These are phyloP conservation scores for Callipepla squamata DNA, from an alignment of 2,113 vertebrate genomes.

Conservation along the genomic window DNA sequence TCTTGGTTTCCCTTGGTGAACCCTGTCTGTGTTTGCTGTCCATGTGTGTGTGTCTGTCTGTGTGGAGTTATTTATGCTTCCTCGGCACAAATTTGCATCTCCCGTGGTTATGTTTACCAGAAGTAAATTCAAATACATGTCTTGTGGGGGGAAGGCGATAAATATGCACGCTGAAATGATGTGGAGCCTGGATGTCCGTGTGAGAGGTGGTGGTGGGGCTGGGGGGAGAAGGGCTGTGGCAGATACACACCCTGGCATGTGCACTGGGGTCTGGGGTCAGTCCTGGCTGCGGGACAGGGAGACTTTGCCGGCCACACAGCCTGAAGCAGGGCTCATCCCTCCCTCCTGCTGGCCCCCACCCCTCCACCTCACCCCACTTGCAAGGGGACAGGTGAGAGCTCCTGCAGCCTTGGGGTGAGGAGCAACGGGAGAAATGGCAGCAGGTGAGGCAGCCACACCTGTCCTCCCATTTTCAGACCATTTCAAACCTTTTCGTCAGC, in stretches of 20 bases:
- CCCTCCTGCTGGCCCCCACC: background rate
- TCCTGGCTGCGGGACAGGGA: background rate
- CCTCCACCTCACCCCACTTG: background rate
- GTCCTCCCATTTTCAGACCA: background rate
- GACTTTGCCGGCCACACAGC: background rate
- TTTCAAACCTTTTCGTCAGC: background rate
- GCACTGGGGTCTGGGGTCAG: accelerated
- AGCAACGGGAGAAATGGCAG: background rate
- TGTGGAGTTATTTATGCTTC: conserved; percentile 71
- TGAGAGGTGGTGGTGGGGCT: background rate
- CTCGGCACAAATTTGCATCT: conserved; percentile 55
- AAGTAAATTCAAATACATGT: conserved; percentile 63
- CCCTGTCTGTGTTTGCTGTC: conserved; percentile 53
- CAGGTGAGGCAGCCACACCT: background rate
- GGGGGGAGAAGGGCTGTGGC: background rate
- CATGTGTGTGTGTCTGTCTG: conserved; percentile 42
- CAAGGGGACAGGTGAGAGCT: background rate
- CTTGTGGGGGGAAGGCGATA: conserved; percentile 29
- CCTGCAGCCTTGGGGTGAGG: accelerated
- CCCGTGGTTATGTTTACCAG: conserved; percentile 66
- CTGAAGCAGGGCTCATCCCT: background rate
- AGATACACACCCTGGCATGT: background rate
- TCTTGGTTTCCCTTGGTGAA: conserved; percentile 68
- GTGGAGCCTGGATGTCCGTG: conserved; percentile 35
- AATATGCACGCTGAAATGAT: conserved; percentile 57